Evolutionary conservation across 2,888 invertebrate species (phyloP), one percentile per base, ranked within the genome.

Genomic region (Lampropteryx suffumata): DNA sequence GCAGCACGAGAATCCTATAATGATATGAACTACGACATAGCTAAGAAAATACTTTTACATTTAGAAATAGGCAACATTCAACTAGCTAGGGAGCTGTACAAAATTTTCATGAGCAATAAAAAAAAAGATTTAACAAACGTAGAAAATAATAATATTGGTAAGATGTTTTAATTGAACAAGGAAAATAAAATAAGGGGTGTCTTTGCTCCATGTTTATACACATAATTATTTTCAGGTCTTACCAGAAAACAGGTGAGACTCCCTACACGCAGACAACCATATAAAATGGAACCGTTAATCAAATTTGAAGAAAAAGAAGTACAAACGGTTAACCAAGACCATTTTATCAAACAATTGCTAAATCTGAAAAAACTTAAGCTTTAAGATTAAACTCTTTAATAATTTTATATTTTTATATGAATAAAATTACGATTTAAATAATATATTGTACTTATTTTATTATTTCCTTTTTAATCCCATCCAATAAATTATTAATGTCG

Each of bases 71-170:
- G 83, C 0, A 82, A 84, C 55, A 52, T 67, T 46, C 61, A 59
- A 28, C 56, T 87, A 8, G 89, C 87, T 0, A 76, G 74, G 48
- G 82, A 88, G 49, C 49, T 89, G 13, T 89, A 76, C 34, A 81
- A 76, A 56, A 61, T 80, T 12, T 77, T 88, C 40, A 53, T 76
- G 0, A 54, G 52, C 7, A 70, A 69, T 41, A 75, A 69, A 48
- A 63, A 65, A 34, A 56, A 37, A n/a, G 55, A 41, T 14, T 13
- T 32, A 12, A 17, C 21, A 3, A 47, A 9, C 7, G 17, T 1
- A 11, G 30, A 40, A n/a, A 41, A 41, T 8, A 42, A n/a, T 27
- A 26, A 27, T 11, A 17, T 29, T n/a, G 45, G 61, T 50, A 40
- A 34, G 32, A 13, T n/a, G 12, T 1, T 3, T 3, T 13, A 30